Conservation (phyloP, 2,113 vertebrate genomes). For the Anguilla japonica region DNA sequence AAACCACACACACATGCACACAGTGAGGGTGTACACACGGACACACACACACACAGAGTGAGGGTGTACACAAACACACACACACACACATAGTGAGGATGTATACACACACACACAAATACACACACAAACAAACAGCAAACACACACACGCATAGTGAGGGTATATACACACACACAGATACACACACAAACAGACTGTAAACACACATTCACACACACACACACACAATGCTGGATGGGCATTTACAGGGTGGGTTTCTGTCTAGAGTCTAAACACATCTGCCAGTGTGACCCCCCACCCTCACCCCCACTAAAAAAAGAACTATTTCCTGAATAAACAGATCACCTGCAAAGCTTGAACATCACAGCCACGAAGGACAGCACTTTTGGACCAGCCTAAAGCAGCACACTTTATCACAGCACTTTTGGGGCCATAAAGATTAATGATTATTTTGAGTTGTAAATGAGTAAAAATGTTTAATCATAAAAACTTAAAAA, state of each 20-base stretch:
- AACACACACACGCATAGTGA: neutral
- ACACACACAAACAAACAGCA: too few species aligned
- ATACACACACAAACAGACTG: neutral
- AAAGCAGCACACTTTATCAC: neutral
- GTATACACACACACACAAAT: neutral
- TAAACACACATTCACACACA: neutral
- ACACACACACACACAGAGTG: constrained; percentile 2
- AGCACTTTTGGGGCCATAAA: neutral
- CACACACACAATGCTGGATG: neutral
- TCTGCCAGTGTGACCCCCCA: too few species aligned
- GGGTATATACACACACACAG: neutral
- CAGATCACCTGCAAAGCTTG: too few species aligned
- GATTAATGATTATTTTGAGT: constrained; percentile 6
- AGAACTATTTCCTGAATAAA: too few species aligned
- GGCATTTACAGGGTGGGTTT: too few species aligned
- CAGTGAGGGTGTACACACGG: neutral
- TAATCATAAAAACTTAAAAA: neutral
- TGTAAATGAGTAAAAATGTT: neutral
- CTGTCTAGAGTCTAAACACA: too few species aligned
- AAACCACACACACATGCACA: neutral
- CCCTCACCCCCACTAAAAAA: too few species aligned
- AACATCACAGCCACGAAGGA: neutral
- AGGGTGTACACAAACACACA: neutral
- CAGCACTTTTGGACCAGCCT: neutral
- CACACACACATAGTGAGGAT: neutral